These are phyloP conservation scores for Phyllotreta striolata DNA, from an alignment of 2,888 invertebrate species.

Conservation along the genomic window DNA sequence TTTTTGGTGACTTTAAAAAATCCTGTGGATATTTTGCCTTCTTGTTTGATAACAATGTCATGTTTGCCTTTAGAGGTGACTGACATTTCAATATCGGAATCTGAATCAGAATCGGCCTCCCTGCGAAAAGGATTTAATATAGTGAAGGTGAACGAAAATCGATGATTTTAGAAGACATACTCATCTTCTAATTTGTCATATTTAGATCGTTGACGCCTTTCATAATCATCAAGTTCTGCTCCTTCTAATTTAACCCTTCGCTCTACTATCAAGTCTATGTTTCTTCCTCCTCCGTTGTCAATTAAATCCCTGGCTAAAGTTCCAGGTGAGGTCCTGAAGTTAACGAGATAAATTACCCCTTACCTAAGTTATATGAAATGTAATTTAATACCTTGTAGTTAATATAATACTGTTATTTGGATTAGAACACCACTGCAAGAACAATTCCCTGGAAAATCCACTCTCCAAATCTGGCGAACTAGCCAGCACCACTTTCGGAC, in stretches of 20 bases:
- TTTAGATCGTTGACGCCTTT: conserved; percentile 71
- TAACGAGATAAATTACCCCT: background rate
- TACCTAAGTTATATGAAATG: conserved; percentile 13
- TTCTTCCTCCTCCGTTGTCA: conserved; percentile 77
- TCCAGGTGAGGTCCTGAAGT: conserved; percentile 76
- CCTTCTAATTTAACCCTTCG: conserved; percentile 79
- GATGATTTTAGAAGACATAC: conserved; percentile 47
- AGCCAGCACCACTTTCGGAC: conserved; percentile 94
- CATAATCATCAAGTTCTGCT: conserved; percentile 77
- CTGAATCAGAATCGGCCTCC: conserved; percentile 82
- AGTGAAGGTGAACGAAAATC: background rate
- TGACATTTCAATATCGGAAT: conserved; percentile 85
- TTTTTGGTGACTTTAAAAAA: conserved; percentile 90
- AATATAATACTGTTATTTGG: conserved; percentile 93
- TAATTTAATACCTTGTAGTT: conserved; percentile 75
- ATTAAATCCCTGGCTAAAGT: conserved; percentile 81
- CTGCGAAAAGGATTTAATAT: conserved; percentile 58
- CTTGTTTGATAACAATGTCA: conserved; percentile 85
- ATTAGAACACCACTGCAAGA: conserved; percentile 92
- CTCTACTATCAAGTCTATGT: conserved; percentile 74
- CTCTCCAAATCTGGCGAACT: conserved; percentile 95
- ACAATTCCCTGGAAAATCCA: conserved; percentile 94
- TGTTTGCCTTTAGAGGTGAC: conserved; percentile 82
- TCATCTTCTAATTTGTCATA: conserved; percentile 50
- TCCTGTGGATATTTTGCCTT: conserved; percentile 71